Percentiles rank a stretch among this genome's conserved stretches.
Evolutionary conservation across 2,888 invertebrate species (phyloP).

Genomic region (Pilophorus perplexus): DNA sequence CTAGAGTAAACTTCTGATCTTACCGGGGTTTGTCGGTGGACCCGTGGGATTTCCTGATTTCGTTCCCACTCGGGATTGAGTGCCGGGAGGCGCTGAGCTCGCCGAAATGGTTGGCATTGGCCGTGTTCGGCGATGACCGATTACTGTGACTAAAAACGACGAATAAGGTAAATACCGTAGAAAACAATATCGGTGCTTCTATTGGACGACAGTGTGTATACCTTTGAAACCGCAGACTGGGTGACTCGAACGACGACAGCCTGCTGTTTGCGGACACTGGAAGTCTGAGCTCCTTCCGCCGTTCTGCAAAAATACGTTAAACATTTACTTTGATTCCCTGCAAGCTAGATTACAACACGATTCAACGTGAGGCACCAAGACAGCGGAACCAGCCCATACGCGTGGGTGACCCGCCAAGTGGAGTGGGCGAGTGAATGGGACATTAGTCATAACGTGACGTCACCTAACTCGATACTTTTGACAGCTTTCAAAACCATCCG

Average conservation of each 20-base stretch:
- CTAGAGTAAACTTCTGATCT: background rate
- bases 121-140: slow-evolving; percentile 24
- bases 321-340: background rate
- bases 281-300: slow-evolving; percentile 22
- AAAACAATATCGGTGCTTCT: no score
- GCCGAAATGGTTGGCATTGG: slow-evolving; percentile 18
- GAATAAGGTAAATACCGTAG: background rate
- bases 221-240: background rate
- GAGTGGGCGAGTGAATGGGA: background rate
- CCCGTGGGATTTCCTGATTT: background rate
- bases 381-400: no score
- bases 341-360: background rate
- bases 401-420: no score
- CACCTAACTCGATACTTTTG: background rate
- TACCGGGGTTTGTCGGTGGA: slow-evolving; percentile 21
- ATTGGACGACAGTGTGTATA: background rate
- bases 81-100: slow-evolving; percentile 17
- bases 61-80: background rate
- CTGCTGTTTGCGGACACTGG: slow-evolving; percentile 12
- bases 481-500: background rate
- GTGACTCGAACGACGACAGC: background rate
- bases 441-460: slow-evolving; percentile 24
- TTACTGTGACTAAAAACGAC: background rate
- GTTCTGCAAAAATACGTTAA: slow-evolving; percentile 9
- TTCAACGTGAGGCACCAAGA: background rate